Percentiles rank a stretch among this genome's conserved stretches.
phyloP scores from a whole-genome alignment of 2,113 vertebrate genomes.

The Neodon shergylaensis region DNA sequence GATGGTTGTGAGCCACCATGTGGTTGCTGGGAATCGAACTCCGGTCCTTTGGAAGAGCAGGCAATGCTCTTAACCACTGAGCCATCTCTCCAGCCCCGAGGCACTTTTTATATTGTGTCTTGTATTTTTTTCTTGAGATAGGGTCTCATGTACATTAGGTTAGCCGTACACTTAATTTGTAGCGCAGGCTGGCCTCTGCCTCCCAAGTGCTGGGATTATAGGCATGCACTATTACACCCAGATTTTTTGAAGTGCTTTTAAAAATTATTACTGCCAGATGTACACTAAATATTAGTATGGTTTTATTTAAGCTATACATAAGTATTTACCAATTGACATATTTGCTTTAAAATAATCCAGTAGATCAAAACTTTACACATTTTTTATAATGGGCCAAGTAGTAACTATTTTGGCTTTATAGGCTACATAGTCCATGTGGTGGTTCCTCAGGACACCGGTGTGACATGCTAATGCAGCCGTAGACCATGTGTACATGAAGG shows the following conservation, averaged over 20 bases:
- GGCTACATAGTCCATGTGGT: background rate
- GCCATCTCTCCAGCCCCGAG: no score
- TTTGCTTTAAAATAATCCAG: background rate
- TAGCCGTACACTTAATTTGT: no score
- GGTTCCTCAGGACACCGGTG: background rate
- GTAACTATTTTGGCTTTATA: background rate
- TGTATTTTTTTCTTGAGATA: background rate
- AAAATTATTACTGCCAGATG: background rate
- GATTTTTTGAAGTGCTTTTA: background rate
- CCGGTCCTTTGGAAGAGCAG: no score
- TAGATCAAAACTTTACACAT: background rate
- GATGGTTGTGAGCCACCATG: no score
- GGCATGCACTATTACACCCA: background rate
- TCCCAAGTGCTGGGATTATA: background rate
- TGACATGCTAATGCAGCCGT: background rate
- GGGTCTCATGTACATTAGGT: background rate
- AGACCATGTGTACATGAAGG: background rate
- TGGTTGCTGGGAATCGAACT: no score
- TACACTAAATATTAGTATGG: background rate
- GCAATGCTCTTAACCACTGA: no score
- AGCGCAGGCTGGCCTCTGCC: background rate
- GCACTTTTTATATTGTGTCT: background rate
- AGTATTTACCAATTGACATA: background rate
- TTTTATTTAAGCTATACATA: background rate
- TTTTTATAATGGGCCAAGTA: background rate